phyloP scores from a whole-genome alignment of 2,888 invertebrate species.

The Zonitis immaculata region DNA sequence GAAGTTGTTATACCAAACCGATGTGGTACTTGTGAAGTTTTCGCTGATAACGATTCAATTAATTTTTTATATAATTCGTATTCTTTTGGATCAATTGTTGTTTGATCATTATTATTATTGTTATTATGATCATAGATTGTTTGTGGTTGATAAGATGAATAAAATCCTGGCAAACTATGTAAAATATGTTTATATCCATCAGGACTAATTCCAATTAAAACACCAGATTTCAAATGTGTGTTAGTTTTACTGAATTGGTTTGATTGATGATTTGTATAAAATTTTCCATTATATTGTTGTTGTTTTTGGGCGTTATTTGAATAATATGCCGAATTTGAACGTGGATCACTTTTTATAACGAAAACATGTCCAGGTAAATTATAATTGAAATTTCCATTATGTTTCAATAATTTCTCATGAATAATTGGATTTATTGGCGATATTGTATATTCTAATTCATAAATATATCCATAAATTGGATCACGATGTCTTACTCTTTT shows the following conservation, averaged over 20 bases:
- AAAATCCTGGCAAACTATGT: slow-evolving; percentile 33
- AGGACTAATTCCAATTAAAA: slow-evolving; percentile 26
- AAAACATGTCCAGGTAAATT: slow-evolving; percentile 59
- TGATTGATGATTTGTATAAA: slow-evolving; percentile 10
- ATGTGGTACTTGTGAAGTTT: slow-evolving; percentile 13
- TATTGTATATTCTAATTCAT: slow-evolving; percentile 65
- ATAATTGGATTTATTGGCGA: slow-evolving; percentile 52
- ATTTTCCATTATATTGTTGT: background rate
- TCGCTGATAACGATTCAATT: slow-evolving; percentile 32
- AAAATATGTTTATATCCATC: slow-evolving; percentile 35
- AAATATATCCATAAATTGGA: slow-evolving; percentile 50
- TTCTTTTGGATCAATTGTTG: slow-evolving; percentile 31
- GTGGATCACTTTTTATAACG: slow-evolving; percentile 50
- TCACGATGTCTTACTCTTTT: slow-evolving; percentile 64
- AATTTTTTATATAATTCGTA: slow-evolving; percentile 37
- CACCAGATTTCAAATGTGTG: slow-evolving; percentile 9
- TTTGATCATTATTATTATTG: slow-evolving; percentile 13
- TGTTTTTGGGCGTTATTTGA: slow-evolving; percentile 6
- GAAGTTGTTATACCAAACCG: slow-evolving; percentile 8
- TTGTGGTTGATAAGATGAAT: slow-evolving; percentile 18
- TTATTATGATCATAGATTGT: slow-evolving; percentile 7
- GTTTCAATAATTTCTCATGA: slow-evolving; percentile 32
- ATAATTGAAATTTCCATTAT: slow-evolving; percentile 48
- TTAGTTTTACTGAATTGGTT: background rate
- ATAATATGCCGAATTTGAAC: slow-evolving; percentile 6